Base-by-base conservation (phyloP, 1,140 invertebrate genomes). In the Drosophila gunungcola region DNA sequence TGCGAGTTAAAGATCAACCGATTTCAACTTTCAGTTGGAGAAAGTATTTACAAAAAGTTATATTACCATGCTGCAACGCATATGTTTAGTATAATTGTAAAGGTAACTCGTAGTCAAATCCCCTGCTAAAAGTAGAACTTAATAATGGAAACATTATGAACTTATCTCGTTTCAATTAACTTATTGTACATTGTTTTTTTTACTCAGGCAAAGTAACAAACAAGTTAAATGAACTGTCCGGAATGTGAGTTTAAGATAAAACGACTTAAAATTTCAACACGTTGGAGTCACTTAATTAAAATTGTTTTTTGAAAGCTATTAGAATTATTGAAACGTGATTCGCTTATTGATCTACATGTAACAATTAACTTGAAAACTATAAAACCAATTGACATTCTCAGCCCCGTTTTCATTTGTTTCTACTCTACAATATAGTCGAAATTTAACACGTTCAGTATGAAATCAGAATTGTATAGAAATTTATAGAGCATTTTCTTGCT, bases 1-100 rank as follows among this genome's bases (percentile, higher is more conserved):
- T 46, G 48, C 39, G 48, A 54, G 45, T 41, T 53, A 36, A 60
- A 60, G 55, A 42, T 60, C 52, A 68, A 56, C 21, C 42, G 36
- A 70, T 48, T 48, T 51, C 60, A 54, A 69, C 49, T 53, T 46
- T 52, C 9, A 7, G 21, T 3, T 13, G 6, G 13, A 36, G 39
- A 2, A 34, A 16, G 34, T 29, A 43, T 6, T 12, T 46, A 1
- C 13, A 16, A 42, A 16, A 32, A 6, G 29, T 32, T 32, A 21
- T 21, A 1, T 32, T 6, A 5, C 29, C 29, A 7, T 32, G 2
- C 7, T 32, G 29, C 29, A 7, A 6, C 7, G 6, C 7, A 32
- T 32, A 6, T 32, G 7, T 7, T 32, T 32, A 6, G 7, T 32
- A 5, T 32, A 7, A 7, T 6, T 32, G 5, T 32, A 32, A 32